Percentiles rank a stretch among this genome's conserved stretches.
Evolutionary conservation across 2,888 invertebrate genomes (phyloP).

Genomic region (Trypoxylon attenuatum): DNA sequence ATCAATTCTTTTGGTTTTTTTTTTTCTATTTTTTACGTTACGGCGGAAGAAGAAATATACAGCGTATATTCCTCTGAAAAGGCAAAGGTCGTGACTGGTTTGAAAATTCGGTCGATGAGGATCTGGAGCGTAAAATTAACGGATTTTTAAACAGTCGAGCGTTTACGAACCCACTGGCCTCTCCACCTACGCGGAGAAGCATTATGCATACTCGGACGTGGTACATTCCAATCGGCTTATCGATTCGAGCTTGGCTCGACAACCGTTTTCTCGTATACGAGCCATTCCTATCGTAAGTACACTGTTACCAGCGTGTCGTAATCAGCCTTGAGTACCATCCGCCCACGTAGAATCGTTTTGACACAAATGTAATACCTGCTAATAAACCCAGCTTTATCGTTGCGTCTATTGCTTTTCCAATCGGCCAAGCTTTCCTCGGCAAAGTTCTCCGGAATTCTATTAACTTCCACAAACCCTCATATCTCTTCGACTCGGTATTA

Average conservation of each 20-base stretch:
- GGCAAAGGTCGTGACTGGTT: no score
- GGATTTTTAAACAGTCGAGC: slow-evolving; percentile 39
- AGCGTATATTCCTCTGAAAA: no score
- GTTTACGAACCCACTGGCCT: slow-evolving; percentile 8
- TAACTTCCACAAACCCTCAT: no score
- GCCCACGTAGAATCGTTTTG: slow-evolving; percentile 47
- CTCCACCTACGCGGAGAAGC: not conserved
- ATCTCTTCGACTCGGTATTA: no score
- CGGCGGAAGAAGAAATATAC: no score
- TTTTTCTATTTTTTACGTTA: no score
- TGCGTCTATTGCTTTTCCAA: slow-evolving; percentile 1
- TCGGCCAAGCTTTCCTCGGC: not conserved
- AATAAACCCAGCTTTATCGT: slow-evolving; percentile 38
- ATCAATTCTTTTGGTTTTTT: no score
- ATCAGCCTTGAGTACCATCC: slow-evolving; percentile 47
- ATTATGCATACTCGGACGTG: not conserved
- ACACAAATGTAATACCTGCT: slow-evolving; percentile 27
- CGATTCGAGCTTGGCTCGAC: slow-evolving; percentile 57
- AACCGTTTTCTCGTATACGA: slow-evolving; percentile 47
- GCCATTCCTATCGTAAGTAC: slow-evolving; percentile 53
- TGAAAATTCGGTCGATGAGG: slow-evolving; percentile 4
- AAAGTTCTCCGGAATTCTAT: no score
- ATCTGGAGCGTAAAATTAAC: slow-evolving; percentile 42
- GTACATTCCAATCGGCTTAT: slow-evolving; percentile 60
- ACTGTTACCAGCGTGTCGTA: slow-evolving; percentile 48